These are phyloP conservation scores for Ceramica pisi DNA, from an alignment of 2,888 invertebrate species.

Conservation along the genomic window DNA sequence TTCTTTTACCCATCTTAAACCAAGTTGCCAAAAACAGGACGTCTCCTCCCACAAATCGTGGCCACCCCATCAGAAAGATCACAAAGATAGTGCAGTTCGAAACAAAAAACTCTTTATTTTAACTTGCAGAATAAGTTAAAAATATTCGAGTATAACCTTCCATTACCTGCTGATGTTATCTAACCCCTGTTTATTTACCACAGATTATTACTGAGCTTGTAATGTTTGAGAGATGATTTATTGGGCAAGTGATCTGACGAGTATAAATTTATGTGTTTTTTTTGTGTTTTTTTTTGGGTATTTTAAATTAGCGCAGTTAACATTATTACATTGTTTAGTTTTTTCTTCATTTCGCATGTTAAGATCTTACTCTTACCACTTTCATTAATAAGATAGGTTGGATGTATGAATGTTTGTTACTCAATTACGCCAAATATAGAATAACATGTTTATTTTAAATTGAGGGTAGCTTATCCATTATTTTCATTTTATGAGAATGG, in stretches of 20 bases:
- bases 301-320: conserved; percentile 6
- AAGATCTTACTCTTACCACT: too few relatives aligned
- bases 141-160: conserved; percentile 40
- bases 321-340: conserved; percentile 2
- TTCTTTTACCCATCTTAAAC: too few relatives aligned
- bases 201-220: conserved; percentile 28
- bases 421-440: too few relatives aligned
- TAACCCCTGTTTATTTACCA: conserved; percentile 52
- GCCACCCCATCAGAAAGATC: conserved; percentile 59
- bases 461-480: too few relatives aligned
- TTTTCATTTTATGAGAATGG: too few relatives aligned
- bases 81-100: conserved; percentile 55
- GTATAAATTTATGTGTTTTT: conserved; percentile 13
- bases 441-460: too few relatives aligned
- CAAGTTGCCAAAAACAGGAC: not conserved
- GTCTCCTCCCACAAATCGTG: conserved; percentile 2
- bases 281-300: not conserved
- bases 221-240: conserved; percentile 53
- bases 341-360: too few relatives aligned
- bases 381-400: too few relatives aligned
- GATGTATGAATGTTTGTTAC: too few relatives aligned
- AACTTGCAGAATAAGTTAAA: conserved; percentile 55
- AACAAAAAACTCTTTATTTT: conserved; percentile 56
- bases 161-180: conserved; percentile 53
- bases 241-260: conserved; percentile 30